Base-by-base conservation (phyloP, 2,888 invertebrate species). In the Machimus rusticus region DNA sequence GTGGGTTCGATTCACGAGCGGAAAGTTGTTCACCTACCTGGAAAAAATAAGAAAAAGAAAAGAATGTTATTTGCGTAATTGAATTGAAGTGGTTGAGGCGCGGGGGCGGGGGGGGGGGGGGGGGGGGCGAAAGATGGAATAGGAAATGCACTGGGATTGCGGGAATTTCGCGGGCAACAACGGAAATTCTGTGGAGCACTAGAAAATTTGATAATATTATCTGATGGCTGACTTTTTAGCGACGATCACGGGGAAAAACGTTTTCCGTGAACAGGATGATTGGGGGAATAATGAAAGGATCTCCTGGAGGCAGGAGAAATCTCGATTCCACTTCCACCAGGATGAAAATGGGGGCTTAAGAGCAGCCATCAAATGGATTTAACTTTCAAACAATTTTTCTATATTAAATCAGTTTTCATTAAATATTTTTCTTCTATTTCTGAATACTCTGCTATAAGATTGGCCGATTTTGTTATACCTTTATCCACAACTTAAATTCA, bases 21-120 rank as follows among this genome's bases (percentile, higher is more conserved):
- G 34, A 46, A 78, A 78, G 78, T 78, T 78, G 78, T 43, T 23
- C 43, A 78, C 39, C 14, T 78, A 78, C 78, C 78, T 39, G 78
- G 37, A 78, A 39, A 43, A 78, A 66, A 66, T 9, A 46, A 55
- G 55, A n/a, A 28, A 8, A 66, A 8, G 23, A 78, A 19, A 23
- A 19, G 23, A 78, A n/a, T 8, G 34, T 78, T 78, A 78, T 43
- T 78, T 78, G 43, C 37, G 46, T 39, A 78, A 78, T 78, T 78
- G 78, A 78, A 39, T 78, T 78, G 39, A 39, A 78, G 43, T 16
- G 37, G 19, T 76, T 39, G 37, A 5, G 43, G 5, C 34, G 34
- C 34, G 34, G 23, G 23, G 9, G 28, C 14, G 78, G 37, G 8
- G n/a, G 43, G 5, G 6, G 34, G 6, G 34, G 23, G 23, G 9